These are phyloP conservation scores for Tenthredo distinguenda DNA, from an alignment of 2,888 invertebrate genomes.

Conservation along the genomic window DNA sequence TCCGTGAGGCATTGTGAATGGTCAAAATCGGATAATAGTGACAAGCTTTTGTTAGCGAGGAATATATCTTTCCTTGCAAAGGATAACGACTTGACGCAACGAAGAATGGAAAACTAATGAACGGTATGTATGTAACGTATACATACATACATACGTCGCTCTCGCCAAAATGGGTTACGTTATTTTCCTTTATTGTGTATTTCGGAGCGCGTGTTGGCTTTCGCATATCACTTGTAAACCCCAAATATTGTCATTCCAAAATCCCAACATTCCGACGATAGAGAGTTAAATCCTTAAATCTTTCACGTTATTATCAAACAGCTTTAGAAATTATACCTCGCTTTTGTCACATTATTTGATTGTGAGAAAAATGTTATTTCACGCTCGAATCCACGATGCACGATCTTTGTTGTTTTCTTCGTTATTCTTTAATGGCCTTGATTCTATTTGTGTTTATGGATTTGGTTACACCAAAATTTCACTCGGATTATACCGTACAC, in stretches of 20 bases:
- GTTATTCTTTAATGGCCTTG: conserved; percentile 49
- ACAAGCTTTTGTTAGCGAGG: conserved; percentile 25
- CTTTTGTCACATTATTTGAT: neutral
- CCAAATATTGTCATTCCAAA: neutral
- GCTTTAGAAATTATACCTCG: neutral
- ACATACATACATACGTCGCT: neutral
- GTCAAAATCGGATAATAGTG: conserved; percentile 13
- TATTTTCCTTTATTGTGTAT: conserved; percentile 31
- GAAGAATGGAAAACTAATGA: conserved; percentile 74
- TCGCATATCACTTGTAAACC: conserved; percentile 5
- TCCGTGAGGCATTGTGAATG: conserved; percentile 20
- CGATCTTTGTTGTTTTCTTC: conserved; percentile 42
- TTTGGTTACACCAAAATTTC: neutral
- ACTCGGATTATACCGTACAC: neutral
- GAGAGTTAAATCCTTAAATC: neutral
- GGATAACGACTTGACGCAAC: conserved; percentile 75
- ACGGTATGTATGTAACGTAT: conserved; percentile 65
- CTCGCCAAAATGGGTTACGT: conserved; percentile 51
- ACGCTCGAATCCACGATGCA: conserved; percentile 16
- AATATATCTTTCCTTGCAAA: conserved; percentile 60
- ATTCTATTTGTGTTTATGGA: conserved; percentile 48
- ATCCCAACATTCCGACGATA: neutral
- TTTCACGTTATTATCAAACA: neutral
- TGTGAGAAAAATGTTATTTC: neutral
- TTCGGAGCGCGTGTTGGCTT: conserved; percentile 30